Conservation (phyloP, 2,888 invertebrate species). For the Protodeltote pygarga region DNA sequence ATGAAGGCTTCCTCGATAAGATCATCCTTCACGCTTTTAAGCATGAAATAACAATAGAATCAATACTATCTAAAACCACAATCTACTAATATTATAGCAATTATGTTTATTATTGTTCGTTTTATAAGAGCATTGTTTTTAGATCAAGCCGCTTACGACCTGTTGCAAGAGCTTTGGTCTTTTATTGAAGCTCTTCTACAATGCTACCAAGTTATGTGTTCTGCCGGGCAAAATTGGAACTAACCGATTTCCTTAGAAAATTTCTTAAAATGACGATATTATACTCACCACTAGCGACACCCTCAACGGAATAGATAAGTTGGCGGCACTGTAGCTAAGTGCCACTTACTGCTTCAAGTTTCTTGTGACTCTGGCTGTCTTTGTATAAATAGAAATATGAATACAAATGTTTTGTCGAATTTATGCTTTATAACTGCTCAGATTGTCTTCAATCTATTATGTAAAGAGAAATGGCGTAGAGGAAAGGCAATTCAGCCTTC, state of each 20-base stretch:
- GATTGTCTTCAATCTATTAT: too few species aligned
- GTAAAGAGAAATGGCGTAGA: too few species aligned
- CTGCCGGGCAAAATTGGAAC: too few species aligned
- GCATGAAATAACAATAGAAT: conserved; percentile 31
- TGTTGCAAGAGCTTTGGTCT: not conserved
- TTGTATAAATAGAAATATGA: not conserved
- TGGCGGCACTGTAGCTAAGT: conserved; percentile 10
- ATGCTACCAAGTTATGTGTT: too few species aligned
- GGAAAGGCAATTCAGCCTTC: too few species aligned
- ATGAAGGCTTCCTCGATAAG: conserved; percentile 5
- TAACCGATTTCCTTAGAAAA: too few species aligned
- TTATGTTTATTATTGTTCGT: not conserved
- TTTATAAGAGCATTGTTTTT: conserved; percentile 7
- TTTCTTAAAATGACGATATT: too few species aligned
- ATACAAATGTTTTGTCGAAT: too few species aligned
- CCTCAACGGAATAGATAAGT: too few species aligned
- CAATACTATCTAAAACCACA: conserved; percentile 40
- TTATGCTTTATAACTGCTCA: too few species aligned
- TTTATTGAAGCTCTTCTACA: too few species aligned
- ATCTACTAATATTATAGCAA: conserved; percentile 25
- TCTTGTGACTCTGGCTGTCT: conserved; percentile 14
- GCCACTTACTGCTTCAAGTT: conserved; percentile 17
- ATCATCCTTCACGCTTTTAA: conserved; percentile 11
- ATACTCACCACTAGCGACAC: too few species aligned
- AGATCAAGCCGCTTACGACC: not conserved